Percentiles rank a stretch among this genome's conserved stretches.
These are phyloP conservation scores for Novumbra hubbsi DNA, from an alignment of 2,797 vertebrate genomes.

Conservation along the genomic window DNA sequence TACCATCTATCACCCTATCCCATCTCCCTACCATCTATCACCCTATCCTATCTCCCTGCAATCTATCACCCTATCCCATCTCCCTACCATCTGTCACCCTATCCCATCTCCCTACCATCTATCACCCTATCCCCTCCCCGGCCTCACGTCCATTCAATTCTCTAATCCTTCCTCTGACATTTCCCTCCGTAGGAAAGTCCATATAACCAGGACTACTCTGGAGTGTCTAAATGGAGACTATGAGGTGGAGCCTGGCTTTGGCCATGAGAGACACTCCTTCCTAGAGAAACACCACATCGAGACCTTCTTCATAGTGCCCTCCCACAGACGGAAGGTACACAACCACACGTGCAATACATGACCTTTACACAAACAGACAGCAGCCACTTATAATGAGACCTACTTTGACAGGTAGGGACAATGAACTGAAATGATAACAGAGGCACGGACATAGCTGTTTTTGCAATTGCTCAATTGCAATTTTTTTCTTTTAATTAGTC, in stretches of 20 bases:
- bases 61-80: conserved; percentile 23
- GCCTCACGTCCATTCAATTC: neutral
- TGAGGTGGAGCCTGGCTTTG: conserved; percentile 93
- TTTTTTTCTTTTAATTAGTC: neutral
- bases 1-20: neutral
- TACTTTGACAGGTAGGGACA: too few relatives aligned
- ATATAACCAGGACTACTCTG: conserved; percentile 93
- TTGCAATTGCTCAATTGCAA: neutral
- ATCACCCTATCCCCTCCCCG: too few relatives aligned
- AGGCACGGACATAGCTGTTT: too few relatives aligned
- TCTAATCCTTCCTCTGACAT: conserved; percentile 2
- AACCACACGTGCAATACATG: neutral
- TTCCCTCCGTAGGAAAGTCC: conserved; percentile 85
- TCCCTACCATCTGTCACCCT: neutral
- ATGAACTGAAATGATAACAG: too few relatives aligned
- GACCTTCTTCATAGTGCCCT: conserved; percentile 97
- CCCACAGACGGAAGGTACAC: conserved; percentile 91
- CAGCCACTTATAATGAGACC: neutral
- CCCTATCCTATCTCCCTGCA: neutral
- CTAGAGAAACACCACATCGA: conserved; percentile 93
- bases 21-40: neutral
- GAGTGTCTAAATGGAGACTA: conserved; percentile 97
- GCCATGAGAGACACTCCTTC: conserved; percentile 92
- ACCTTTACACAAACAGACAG: neutral
- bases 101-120: too few relatives aligned